Evolutionary conservation across 2,113 vertebrate genomes (phyloP).

Genomic region (Halcyon senegalensis): DNA sequence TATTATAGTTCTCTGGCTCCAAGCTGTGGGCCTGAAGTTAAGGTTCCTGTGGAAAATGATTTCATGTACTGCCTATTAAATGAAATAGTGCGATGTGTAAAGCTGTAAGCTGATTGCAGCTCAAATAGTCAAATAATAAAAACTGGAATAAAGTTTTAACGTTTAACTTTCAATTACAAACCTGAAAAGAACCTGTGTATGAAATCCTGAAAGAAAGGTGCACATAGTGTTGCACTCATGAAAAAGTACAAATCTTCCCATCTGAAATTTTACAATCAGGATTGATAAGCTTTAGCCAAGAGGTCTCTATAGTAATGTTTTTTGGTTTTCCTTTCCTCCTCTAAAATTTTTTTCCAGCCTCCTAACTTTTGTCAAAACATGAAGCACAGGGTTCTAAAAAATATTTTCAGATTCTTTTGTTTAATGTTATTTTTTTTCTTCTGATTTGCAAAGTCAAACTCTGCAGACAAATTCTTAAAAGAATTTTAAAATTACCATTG

Average conservation of each 20-base stretch:
- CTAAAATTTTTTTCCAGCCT: neutral
- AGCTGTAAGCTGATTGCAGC: neutral
- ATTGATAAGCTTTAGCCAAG: neutral
- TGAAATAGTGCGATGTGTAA: neutral
- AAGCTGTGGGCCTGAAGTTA: constrained; percentile 41
- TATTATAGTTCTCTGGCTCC: constrained; percentile 27
- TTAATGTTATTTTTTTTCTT: neutral
- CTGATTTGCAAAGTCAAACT: neutral
- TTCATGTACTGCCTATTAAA: neutral
- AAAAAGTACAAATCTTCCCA: neutral
- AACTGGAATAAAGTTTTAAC: neutral
- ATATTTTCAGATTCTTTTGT: too few species aligned
- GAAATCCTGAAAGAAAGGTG: neutral
- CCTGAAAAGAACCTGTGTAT: neutral
- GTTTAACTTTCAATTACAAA: neutral
- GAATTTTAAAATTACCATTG: neutral
- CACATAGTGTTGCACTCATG: neutral
- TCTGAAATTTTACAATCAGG: neutral
- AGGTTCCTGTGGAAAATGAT: neutral
- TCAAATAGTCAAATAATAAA: neutral
- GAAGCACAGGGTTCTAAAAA: neutral
- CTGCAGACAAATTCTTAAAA: neutral
- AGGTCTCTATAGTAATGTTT: neutral
- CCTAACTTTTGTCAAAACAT: neutral
- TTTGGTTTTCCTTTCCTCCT: neutral